Evolutionary conservation across 2,888 invertebrate species (phyloP).

Genomic region (Mythimna albipuncta): DNA sequence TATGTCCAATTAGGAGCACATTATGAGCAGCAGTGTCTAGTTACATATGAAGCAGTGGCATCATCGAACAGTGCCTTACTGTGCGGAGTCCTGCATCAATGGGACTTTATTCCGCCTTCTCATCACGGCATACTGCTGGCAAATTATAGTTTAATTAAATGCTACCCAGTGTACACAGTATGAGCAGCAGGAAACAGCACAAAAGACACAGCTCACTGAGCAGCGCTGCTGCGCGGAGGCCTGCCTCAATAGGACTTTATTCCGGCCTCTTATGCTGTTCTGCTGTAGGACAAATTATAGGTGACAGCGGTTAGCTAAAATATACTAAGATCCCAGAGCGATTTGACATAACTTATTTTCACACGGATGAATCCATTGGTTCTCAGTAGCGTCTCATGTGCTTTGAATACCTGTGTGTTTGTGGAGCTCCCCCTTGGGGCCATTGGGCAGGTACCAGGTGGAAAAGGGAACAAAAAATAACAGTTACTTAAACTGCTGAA

Average conservation of each 20-base stretch:
- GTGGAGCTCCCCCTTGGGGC: too few species aligned
- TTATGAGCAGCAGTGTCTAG: not conserved
- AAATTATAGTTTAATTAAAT: not conserved
- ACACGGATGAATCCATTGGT: too few species aligned
- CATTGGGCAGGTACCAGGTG: too few species aligned
- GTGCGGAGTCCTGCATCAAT: not conserved
- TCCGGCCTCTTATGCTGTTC: constrained; percentile 26
- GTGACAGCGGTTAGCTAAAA: constrained; percentile 20
- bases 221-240: constrained; percentile 23
- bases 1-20: not conserved
- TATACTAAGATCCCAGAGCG: too few species aligned
- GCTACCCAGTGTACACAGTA: not conserved
- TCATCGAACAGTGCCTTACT: not conserved
- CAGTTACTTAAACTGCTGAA: too few species aligned
- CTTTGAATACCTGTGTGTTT: too few species aligned
- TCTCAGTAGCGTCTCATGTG: too few species aligned
- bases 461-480: too few species aligned
- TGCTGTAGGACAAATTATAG: not conserved
- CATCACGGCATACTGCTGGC: not conserved
- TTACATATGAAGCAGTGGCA: not conserved
- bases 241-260: constrained; percentile 60
- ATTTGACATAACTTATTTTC: too few species aligned
- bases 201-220: constrained; percentile 53
- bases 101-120: not conserved
- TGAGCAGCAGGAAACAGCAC: constrained; percentile 37